These are phyloP conservation scores for Hephaestus fuliginosus DNA, from an alignment of 2,797 vertebrate species.

Conservation along the genomic window DNA sequence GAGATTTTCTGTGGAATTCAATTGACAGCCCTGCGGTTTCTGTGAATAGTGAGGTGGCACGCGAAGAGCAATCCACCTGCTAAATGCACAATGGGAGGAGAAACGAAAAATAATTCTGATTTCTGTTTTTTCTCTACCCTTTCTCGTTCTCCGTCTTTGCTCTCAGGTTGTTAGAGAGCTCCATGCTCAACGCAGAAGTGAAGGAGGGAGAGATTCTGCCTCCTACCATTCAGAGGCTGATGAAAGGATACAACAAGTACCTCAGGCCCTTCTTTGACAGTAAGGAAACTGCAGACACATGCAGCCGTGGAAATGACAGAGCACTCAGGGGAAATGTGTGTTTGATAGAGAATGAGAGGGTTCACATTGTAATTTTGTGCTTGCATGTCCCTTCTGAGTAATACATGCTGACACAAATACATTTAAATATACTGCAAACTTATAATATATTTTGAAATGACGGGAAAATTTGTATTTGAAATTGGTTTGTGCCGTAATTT, in stretches of 20 bases:
- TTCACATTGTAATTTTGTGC: conserved; percentile 43
- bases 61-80: conserved; percentile 41
- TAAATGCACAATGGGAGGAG: conserved; percentile 30
- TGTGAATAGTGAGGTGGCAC: conserved; percentile 8
- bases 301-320: conserved; percentile 54
- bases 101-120: conserved; percentile 23
- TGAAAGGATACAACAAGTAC: conserved; percentile 97
- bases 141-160: conserved; percentile 38
- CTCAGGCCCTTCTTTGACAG: conserved; percentile 94
- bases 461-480: conserved; percentile 21
- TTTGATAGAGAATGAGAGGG: conserved; percentile 40
- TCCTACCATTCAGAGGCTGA: conserved; percentile 93
- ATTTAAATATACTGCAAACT: conserved; percentile 34
- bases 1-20: conserved; percentile 24
- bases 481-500: conserved; percentile 13
- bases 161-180: conserved; percentile 85
- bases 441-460: not conserved
- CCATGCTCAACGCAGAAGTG: conserved; percentile 82
- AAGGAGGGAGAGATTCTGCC: conserved; percentile 91
- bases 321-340: conserved; percentile 47
- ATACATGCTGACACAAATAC: conserved; percentile 46
- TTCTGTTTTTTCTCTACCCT: conserved; percentile 24
- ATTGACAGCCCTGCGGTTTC: conserved; percentile 23
- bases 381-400: conserved; percentile 27
- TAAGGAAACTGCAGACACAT: conserved; percentile 81